Conservation (phyloP, 2,888 invertebrate genomes). For the Seladonia tumulorum region DNA sequence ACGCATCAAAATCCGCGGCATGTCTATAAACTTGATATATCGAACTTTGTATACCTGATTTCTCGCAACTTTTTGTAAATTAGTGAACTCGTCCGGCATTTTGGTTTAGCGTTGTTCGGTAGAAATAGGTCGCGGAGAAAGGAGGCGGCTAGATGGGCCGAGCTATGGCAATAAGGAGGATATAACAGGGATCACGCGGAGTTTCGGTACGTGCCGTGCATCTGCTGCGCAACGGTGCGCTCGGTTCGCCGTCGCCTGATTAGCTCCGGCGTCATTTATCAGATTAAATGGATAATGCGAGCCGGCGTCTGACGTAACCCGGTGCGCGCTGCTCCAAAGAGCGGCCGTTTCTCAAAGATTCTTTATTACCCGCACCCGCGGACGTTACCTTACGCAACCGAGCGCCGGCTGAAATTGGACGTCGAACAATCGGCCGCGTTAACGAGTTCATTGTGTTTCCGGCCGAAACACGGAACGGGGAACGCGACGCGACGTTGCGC, state of each 20-base stretch:
- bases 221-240: constrained; percentile 39
- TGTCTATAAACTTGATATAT: no score
- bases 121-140: constrained; percentile 50
- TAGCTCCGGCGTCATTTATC: constrained; percentile 59
- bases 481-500: constrained; percentile 13
- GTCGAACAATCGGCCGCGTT: constrained; percentile 32
- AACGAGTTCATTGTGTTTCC: constrained; percentile 46
- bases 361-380: constrained; percentile 38
- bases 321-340: constrained; percentile 11
- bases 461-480: constrained; percentile 24
- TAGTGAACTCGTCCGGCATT: not conserved
- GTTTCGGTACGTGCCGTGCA: constrained; percentile 55
- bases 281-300: constrained; percentile 60
- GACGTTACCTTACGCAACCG: constrained; percentile 39
- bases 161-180: constrained; percentile 22
- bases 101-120: not conserved
- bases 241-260: constrained; percentile 53
- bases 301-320: constrained; percentile 50
- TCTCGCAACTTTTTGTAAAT: no score
- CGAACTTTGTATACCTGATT: no score
- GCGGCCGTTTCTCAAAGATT: constrained; percentile 46
- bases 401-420: constrained; percentile 25
- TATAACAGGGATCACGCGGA: constrained; percentile 47
- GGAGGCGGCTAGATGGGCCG: constrained; percentile 19
- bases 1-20: no score